phyloP scores from a whole-genome alignment of 92 coral and sea anemone species.

The Plumapathes pennacea region DNA sequence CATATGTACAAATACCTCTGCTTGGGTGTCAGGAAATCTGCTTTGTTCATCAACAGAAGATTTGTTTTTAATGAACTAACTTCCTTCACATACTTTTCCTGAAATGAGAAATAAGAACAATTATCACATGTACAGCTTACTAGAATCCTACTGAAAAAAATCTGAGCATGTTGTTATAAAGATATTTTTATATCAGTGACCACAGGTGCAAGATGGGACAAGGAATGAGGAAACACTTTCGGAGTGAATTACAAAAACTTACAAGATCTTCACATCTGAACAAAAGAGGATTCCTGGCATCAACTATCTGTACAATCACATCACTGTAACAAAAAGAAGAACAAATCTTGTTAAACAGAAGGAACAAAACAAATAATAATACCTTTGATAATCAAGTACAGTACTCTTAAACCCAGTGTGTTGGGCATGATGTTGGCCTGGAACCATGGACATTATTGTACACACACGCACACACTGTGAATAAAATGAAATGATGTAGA shows the following conservation, averaged over 20 bases:
- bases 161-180: neutral
- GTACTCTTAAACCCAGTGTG: neutral
- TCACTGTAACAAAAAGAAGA: slow-evolving; percentile 40
- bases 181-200: neutral
- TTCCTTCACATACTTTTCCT: slow-evolving; percentile 90
- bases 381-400: neutral
- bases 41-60: slow-evolving; percentile 85
- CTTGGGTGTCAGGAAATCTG: slow-evolving; percentile 78
- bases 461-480: neutral
- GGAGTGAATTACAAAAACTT: slow-evolving; percentile 9
- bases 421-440: neutral
- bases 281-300: slow-evolving; percentile 93
- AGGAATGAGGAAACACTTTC: neutral
- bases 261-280: slow-evolving; percentile 97
- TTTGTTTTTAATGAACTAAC: slow-evolving; percentile 66
- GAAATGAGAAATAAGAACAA: neutral
- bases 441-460: neutral
- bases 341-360: neutral
- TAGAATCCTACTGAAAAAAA: neutral
- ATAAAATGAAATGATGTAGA: neutral
- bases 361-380: neutral
- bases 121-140: too few species aligned
- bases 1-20: slow-evolving; percentile 58
- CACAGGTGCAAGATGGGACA: neutral
- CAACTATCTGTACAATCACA: slow-evolving; percentile 95